phyloP scores from a whole-genome alignment of 2,113 vertebrate genomes.

The Melanerpes aurifrons region DNA sequence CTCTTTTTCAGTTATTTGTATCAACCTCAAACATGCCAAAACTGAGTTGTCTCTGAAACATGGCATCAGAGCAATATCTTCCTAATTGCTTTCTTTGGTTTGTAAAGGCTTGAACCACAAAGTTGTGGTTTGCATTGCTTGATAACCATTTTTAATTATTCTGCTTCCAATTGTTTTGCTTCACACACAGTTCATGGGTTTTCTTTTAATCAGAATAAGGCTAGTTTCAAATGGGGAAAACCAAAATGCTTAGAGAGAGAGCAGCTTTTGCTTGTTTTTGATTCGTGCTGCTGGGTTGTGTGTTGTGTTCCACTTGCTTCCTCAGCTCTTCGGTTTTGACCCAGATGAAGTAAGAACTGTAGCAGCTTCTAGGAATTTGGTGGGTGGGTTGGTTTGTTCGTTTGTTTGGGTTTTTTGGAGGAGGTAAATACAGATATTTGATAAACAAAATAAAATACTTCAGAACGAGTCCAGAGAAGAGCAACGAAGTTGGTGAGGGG shows the following conservation, averaged over 20 bases:
- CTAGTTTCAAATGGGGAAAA: background rate
- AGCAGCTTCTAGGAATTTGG: background rate
- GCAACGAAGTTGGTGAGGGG: too few relatives aligned
- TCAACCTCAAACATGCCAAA: background rate
- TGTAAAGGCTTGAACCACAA: conserved; percentile 26
- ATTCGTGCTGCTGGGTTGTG: background rate
- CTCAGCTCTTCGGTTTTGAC: background rate
- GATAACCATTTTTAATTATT: conserved; percentile 27
- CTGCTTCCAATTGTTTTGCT: conserved; percentile 12
- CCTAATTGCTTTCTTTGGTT: conserved; percentile 53
- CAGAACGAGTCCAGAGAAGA: too few relatives aligned
- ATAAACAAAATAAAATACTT: background rate
- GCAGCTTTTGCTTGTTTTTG: background rate
- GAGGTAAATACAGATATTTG: background rate
- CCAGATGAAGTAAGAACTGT: background rate
- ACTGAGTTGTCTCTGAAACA: background rate
- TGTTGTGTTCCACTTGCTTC: background rate
- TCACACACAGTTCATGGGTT: conserved; percentile 23
- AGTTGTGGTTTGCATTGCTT: background rate
- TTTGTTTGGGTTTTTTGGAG: background rate
- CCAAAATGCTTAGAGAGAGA: background rate
- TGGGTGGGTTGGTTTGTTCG: too few relatives aligned
- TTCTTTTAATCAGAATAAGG: background rate
- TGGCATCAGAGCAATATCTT: background rate
- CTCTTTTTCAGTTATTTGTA: background rate